Base-by-base conservation (phyloP, 2,888 invertebrate species). In the Spicauda simplicius region DNA sequence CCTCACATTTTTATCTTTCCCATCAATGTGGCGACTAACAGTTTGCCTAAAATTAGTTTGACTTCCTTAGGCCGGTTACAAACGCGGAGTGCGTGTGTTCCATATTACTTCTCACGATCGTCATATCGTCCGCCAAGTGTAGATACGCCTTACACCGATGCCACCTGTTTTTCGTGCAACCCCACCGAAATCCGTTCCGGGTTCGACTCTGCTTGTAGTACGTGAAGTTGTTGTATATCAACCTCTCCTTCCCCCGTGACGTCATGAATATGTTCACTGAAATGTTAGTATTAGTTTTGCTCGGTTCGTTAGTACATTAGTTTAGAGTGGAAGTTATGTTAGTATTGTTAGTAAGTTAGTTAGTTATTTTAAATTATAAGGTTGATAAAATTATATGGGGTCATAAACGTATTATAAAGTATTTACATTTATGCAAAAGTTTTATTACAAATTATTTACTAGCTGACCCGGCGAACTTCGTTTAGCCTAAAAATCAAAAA, bases 201-300 rank as follows among this genome's bases (percentile, higher is more conserved):
- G 91, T 91, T 16, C 86, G 78, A 70, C 87, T 90, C 72, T 92
- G 92, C 76, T 92, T 91, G 80, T 92, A 93, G 75, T 92, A 93
- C 0, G 91, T 90, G 72, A 82, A 91, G 77, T 91, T 84, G 71
- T 88, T 73, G 74, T 85, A 88, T 37, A 93, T 80, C 67, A 92
- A 74, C 16, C 92, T 76, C 79, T 91, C 92, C 71, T 91, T 93
- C 6, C 93, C 93, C 11, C 91, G 82, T 6, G 87, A 64, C 64
- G 92, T 93, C 92, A 92, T 92, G 78, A 93, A 93, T 83, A 93
- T 92, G 77, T 92, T 92, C 73, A 93, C 92, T 93, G 91, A 82
- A 92, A 92, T 61, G 67, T 67, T 58, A 66, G 55, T 66, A 66
- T 66, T 66, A 66, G 66, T 66, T 66, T 66, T 7, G 66, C 59